Base-by-base conservation (phyloP, 2,113 vertebrate species). In the Nymphicus hollandicus region DNA sequence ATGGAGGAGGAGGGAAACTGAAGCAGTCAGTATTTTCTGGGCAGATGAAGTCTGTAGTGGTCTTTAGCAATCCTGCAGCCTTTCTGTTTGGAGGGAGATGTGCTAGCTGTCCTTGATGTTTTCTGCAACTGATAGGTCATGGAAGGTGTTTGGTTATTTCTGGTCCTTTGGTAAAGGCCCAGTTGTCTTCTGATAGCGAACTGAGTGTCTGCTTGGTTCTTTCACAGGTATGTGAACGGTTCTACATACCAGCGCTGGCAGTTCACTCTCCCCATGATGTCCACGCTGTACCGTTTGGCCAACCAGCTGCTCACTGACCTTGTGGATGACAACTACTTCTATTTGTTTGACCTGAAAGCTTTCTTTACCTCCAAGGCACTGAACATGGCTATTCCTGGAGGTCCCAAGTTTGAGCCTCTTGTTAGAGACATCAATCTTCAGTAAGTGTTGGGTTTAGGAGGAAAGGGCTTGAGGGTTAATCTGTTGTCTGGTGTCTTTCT, bases 221-320 rank as follows among this genome's bases (percentile, higher is more conserved):
- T 35, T 16, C 56, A 12, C 95, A 99, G 99, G 88, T 99, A 98
- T 39, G 99, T 99, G 29, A 99, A 99, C 2, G 99, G 99, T 44
- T 99, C 99, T 52, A 99, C 99, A 1, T 99, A 99, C 95, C 98
- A 99, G 72, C 99, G 99, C 31, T 99, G 99, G 99, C 99, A 99
- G 97, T 99, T 99, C 96, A 99, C 99, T 4, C 97, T 99, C 17
- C 99, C 99, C 0, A 99, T 99, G 99, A 99, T 99, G 99, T 99
- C 99, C 65, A 99, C 99, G 0, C 98, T 99, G n/a, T 99, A 99
- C 93, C 99, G 99, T 20, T 91, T 99, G 96, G 99, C 99, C 93
- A 99, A 99, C 94, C 99, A 99, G 97, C 98, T 99, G 71, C 97
- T 99, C 87, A 99, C 99, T 5, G 99, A 99, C 93, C 97, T 99